Evolutionary conservation across 2,888 invertebrate genomes (phyloP).

Genomic region (Heliconius ismenius): DNA sequence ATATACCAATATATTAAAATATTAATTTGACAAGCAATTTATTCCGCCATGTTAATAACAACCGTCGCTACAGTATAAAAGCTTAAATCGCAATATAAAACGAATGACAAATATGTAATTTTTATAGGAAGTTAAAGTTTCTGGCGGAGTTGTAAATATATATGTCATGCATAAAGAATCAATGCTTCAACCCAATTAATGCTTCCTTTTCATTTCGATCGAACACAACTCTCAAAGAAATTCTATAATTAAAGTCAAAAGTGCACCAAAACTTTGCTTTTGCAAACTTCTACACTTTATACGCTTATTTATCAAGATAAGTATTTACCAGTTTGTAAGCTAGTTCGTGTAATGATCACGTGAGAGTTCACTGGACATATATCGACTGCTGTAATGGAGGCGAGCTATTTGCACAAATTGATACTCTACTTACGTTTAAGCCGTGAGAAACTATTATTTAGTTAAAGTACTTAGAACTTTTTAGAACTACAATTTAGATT

Average conservation of each 20-base stretch:
- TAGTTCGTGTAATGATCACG: conserved; percentile 29
- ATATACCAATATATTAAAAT: too few species aligned
- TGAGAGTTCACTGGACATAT: conserved; percentile 53
- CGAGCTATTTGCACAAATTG: conserved; percentile 62
- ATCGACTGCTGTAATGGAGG: conserved; percentile 64
- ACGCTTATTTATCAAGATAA: conserved; percentile 5
- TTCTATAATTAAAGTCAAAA: not conserved
- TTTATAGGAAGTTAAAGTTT: not conserved
- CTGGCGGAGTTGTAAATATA: not conserved
- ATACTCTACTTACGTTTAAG: conserved; percentile 59
- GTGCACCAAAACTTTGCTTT: not conserved
- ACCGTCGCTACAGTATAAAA: too few species aligned
- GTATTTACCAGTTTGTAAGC: conserved; percentile 24
- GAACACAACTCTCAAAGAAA: not conserved
- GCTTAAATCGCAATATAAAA: too few species aligned
- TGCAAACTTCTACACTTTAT: not conserved
- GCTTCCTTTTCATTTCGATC: not conserved
- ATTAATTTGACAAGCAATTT: too few species aligned
- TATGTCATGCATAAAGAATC: too few species aligned
- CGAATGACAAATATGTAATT: not conserved
- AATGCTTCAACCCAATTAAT: not conserved
- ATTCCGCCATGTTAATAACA: too few species aligned
- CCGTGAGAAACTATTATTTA: conserved; percentile 43
- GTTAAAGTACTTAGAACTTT: not conserved
- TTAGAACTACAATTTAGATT: not conserved